phyloP scores from a whole-genome alignment of 1,140 invertebrate genomes.

The Drosophila seguyi region DNA sequence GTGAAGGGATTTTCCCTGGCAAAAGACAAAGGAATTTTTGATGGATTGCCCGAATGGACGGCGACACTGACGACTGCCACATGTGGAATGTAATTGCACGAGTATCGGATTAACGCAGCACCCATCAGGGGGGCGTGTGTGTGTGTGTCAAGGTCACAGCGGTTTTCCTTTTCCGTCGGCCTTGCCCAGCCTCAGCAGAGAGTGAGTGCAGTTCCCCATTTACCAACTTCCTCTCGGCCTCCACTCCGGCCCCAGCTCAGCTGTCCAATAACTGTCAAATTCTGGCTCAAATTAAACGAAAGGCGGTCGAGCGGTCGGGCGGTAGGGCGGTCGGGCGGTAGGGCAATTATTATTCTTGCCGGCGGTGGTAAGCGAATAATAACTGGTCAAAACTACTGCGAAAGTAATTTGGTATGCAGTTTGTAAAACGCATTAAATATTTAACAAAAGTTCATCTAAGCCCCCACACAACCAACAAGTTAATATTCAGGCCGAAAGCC shows the following conservation, averaged over 20 bases:
- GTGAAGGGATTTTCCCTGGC: neutral
- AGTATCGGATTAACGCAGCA: slow-evolving; percentile 33
- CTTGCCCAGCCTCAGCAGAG: slow-evolving; percentile 6
- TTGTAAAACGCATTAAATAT: slow-evolving; percentile 25
- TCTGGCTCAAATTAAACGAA: slow-evolving; percentile 71
- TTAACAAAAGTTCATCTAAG: neutral
- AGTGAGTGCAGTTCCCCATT: slow-evolving; percentile 29
- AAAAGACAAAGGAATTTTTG: slow-evolving; percentile 52
- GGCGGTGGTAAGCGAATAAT: neutral
- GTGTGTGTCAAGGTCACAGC: slow-evolving; percentile 25
- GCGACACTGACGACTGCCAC: slow-evolving; percentile 29
- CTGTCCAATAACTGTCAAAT: slow-evolving; percentile 82
- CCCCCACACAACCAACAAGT: neutral
- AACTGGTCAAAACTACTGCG: neutral
- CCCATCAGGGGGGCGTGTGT: neutral
- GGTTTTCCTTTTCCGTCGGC: slow-evolving; percentile 9
- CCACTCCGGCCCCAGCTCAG: neutral
- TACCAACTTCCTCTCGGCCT: neutral
- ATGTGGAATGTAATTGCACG: slow-evolving; percentile 50
- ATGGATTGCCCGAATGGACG: slow-evolving; percentile 47
- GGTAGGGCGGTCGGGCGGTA: neutral
- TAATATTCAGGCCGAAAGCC: neutral
- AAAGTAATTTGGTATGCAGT: slow-evolving; percentile 29
- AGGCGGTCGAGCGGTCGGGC: slow-evolving; percentile 20
- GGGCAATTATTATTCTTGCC: slow-evolving; percentile 26